Evolutionary conservation across 2,113 vertebrate species (phyloP), one percentile per base, ranked within the genome.

Genomic region (Ascaphus truei): DNA sequence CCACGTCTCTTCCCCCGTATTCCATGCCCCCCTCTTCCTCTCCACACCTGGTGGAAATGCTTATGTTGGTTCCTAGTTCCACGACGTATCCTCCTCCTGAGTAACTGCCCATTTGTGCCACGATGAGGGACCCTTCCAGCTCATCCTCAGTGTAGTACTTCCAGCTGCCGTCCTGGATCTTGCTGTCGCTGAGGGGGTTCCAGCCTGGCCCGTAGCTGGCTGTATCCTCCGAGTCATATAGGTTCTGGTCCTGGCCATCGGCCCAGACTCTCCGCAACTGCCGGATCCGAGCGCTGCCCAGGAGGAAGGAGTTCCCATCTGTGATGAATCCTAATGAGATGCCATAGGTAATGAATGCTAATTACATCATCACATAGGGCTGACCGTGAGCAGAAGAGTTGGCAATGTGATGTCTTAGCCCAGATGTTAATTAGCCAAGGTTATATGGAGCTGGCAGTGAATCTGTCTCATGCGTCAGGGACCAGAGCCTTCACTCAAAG

Each of bases 261-360:
- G 9, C 1, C 4, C 5, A 4, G 1, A 26, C 16, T 25, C 34
- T 8, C 3, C 67, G 73, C 30, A 80, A 59, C 77, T 87, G 83
- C 30, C 59, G 75, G 26, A 85, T 73, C 2, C 80, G 62, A n/a
- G 78, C 60, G 2, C 59, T 80, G 48, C 83, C 84, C 71, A 85
- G 13, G 18, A 87, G 80, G 34, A 77, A 77, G 45, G 75, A 73
- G 22, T 79, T 79, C 4, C 80, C 83, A 16, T 83, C 81, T 2
- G 73, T 64, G 53, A 80, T 66, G 33, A 81, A 72, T 13, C 80
- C 81, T 85, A 39, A n/a, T 2, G 20, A 68, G 33, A 68, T 12
- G 27, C 26, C 27, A n/a, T 7, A 60, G 25, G 23, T 31, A 20
- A 41, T 1, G 15, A 59, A 64, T 22, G 18, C 34, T 15, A n/a